phyloP scores from a whole-genome alignment of 2,113 vertebrate genomes.

The Gadus chalcogrammus region DNA sequence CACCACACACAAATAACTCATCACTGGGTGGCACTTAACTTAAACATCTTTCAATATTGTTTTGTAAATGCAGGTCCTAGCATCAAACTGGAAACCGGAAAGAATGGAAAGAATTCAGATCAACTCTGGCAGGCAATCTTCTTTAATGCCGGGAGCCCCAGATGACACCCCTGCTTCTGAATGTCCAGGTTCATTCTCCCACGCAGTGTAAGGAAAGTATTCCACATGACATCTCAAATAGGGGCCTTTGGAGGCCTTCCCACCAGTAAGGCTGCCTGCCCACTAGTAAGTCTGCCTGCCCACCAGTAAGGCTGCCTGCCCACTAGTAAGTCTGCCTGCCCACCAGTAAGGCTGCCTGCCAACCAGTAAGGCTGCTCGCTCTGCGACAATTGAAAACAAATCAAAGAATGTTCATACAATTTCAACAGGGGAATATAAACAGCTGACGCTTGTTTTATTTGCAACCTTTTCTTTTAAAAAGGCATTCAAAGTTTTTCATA shows the following conservation, averaged over 20 bases:
- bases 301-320: slow-evolving; percentile 62
- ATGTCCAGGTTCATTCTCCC: slow-evolving; percentile 90
- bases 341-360: slow-evolving; percentile 82
- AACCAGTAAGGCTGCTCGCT: no score
- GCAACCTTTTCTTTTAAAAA: no score
- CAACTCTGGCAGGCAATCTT: slow-evolving; percentile 55
- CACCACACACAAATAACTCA: neutral
- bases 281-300: slow-evolving; percentile 48
- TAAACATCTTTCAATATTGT: neutral
- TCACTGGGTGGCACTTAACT: slow-evolving; percentile 1
- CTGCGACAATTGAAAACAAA: no score
- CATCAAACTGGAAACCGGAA: slow-evolving; percentile 30
- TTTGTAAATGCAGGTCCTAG: no score
- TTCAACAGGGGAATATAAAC: no score
- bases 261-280: slow-evolving; percentile 82
- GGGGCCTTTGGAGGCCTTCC: slow-evolving; percentile 79
- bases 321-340: slow-evolving; percentile 47
- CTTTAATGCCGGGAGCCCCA: slow-evolving; percentile 78
- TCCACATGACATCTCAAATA: slow-evolving; percentile 92
- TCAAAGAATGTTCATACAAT: no score
- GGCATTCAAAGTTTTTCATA: no score
- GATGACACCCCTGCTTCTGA: slow-evolving; percentile 87
- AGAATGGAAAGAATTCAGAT: slow-evolving; percentile 45
- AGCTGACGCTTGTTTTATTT: no score
- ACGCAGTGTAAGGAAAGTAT: slow-evolving; percentile 85